Percentiles rank a stretch among this genome's conserved stretches.
Conservation (phyloP, 2,113 vertebrate species). For the Erpornis zantholeuca region DNA sequence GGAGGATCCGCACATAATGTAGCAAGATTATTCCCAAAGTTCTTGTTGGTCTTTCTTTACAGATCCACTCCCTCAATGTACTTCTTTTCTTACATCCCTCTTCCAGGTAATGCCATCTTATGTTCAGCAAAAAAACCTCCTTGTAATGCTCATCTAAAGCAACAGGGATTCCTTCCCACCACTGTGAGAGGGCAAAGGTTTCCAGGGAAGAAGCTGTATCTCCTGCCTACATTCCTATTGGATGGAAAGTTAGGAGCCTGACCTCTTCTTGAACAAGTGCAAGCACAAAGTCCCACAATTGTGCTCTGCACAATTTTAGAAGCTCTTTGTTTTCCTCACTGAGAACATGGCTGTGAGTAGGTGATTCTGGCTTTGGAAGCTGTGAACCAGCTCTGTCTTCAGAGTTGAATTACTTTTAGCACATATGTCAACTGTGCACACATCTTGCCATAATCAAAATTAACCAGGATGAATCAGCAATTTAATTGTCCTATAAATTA, state of each 20-base stretch:
- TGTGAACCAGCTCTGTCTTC: neutral
- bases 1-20: neutral
- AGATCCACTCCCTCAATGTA: neutral
- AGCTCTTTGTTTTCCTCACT: neutral
- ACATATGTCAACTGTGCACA: neutral
- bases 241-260: neutral
- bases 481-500: neutral
- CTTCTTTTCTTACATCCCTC: neutral
- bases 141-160: neutral
- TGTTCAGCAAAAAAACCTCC: accelerated
- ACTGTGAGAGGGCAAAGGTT: neutral
- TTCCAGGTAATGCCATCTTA: neutral
- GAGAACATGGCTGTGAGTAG: neutral
- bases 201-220: neutral
- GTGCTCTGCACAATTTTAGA: neutral
- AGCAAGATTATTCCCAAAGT: neutral
- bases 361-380: neutral
- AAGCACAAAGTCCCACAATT: neutral
- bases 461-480: neutral
- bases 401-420: neutral
- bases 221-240: neutral
- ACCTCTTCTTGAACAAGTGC: neutral
- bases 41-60: neutral
- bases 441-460: neutral
- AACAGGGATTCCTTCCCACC: neutral